Percentiles rank a stretch among this genome's conserved stretches.
Evolutionary conservation across 64 coral and sea anemone species (phyloP).

Genomic region (Porites australiensis): DNA sequence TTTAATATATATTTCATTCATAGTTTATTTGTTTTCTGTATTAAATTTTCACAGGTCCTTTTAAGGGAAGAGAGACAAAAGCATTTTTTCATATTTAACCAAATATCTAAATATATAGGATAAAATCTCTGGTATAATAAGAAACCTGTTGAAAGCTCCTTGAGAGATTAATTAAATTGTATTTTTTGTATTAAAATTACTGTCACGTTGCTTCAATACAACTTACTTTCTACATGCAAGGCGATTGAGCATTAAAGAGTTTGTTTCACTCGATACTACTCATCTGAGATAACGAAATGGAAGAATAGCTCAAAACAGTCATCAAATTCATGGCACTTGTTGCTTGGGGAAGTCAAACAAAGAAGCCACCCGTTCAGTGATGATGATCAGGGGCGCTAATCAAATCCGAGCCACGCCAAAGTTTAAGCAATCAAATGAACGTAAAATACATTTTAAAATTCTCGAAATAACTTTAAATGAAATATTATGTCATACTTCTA

Average conservation of each 20-base stretch:
- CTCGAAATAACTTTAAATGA: not conserved
- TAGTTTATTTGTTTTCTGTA: no score
- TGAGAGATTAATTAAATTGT: not conserved
- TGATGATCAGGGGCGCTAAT: not conserved
- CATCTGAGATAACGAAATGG: not conserved
- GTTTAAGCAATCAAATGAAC: not conserved
- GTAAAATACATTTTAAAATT: not conserved
- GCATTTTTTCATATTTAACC: no score
- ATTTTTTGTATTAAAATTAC: not conserved
- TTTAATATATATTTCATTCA: no score
- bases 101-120: no score
- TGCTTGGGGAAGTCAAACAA: not conserved
- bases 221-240: not conserved
- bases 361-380: not conserved
- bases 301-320: not conserved
- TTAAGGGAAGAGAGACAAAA: no score
- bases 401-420: slow-evolving; percentile 4
- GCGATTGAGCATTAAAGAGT: not conserved
- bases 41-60: no score
- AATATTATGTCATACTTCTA: not conserved
- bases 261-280: not conserved
- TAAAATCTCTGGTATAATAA: not conserved
- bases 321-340: not conserved
- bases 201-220: not conserved
- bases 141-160: not conserved